These are phyloP conservation scores for Ochlodes sylvanus DNA, from an alignment of 2,888 invertebrate genomes.

Conservation along the genomic window DNA sequence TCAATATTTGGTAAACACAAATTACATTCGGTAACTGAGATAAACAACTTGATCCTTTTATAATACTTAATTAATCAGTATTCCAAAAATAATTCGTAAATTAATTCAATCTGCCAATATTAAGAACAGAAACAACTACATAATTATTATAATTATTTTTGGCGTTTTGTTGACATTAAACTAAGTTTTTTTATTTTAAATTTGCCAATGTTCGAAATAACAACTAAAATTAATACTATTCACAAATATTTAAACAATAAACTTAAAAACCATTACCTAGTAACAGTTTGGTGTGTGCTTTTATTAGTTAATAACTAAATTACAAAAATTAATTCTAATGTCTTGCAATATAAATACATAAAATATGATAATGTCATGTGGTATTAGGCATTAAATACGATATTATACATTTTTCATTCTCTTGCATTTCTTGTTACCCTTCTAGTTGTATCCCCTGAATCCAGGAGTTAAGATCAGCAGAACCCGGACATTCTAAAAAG, in stretches of 20 bases:
- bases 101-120: background rate
- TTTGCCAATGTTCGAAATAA: background rate
- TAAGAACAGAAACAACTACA: background rate
- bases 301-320: conserved; percentile 18
- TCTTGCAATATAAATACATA: conserved; percentile 46
- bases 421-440: conserved; percentile 55
- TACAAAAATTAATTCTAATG: conserved; percentile 43
- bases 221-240: conserved; percentile 7
- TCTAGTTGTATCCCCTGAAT: conserved; percentile 94
- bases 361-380: conserved; percentile 34
- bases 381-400: conserved; percentile 32
- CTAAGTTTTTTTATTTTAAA: background rate
- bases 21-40: too few species aligned
- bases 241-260: conserved; percentile 10
- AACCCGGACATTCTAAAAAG: conserved; percentile 89
- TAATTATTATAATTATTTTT: too few species aligned
- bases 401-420: conserved; percentile 40
- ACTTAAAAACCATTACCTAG: conserved; percentile 23
- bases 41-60: too few species aligned
- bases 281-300: conserved; percentile 23
- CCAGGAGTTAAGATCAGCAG: conserved; percentile 94
- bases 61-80: background rate
- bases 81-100: background rate
- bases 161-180: too few species aligned
- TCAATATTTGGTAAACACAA: too few species aligned